Conservation (phyloP, 1,140 invertebrate species). For the Papilio polytes region DNA sequence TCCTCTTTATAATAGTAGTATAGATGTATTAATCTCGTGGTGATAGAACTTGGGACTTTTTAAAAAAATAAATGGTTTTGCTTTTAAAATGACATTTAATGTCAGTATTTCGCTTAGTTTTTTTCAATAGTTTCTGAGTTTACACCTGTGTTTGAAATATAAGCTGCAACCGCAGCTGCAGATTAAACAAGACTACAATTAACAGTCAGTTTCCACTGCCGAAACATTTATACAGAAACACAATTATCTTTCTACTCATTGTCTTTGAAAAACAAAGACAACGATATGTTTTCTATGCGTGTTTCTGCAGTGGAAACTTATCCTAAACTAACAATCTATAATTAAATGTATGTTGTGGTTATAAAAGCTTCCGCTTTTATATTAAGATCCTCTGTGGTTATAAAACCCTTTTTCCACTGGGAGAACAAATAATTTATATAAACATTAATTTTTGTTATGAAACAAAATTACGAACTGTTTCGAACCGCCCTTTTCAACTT, state of each 20-base stretch:
- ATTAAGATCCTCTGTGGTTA: background rate
- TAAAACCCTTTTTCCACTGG: background rate
- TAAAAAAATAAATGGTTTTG: background rate
- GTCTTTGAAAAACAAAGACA: background rate
- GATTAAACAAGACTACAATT: background rate
- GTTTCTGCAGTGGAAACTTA: background rate
- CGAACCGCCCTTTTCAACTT: no score
- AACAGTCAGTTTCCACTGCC: background rate
- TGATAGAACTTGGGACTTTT: background rate
- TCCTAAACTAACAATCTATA: background rate
- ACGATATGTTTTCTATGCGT: background rate
- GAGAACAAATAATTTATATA: background rate
- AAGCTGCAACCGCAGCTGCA: conserved; percentile 1
- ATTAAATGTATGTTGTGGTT: background rate
- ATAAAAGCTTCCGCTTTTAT: background rate
- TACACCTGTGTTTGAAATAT: conserved; percentile 5
- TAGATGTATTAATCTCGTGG: background rate
- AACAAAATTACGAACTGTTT: no score
- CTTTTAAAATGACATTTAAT: background rate
- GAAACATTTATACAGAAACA: background rate
- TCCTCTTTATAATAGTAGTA: no score
- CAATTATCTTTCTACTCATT: background rate
- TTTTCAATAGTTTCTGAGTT: background rate
- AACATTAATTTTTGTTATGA: no score
- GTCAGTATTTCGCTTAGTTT: background rate